Percentiles rank a stretch among this genome's conserved stretches.
Evolutionary conservation across 2,888 invertebrate species (phyloP).

Genomic region (Sarcophaga rosellei): DNA sequence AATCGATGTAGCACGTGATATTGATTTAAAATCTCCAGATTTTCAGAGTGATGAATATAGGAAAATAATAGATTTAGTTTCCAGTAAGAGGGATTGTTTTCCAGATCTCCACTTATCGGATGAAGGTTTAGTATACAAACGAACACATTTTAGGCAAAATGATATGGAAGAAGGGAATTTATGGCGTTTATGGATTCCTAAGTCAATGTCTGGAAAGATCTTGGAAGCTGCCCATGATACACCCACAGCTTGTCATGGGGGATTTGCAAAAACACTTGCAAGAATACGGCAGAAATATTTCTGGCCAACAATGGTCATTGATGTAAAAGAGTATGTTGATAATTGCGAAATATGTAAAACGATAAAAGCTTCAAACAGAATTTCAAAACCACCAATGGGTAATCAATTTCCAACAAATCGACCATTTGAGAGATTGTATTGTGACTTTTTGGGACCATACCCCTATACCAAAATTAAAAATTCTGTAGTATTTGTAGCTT

Average conservation of each 20-base stretch:
- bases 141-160: too few species aligned
- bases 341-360: background rate
- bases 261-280: too few species aligned
- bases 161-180: too few species aligned
- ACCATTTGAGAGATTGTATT: background rate
- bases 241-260: too few species aligned
- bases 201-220: too few species aligned
- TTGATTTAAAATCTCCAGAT: conserved; percentile 1
- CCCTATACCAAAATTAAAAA: background rate
- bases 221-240: too few species aligned
- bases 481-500: background rate
- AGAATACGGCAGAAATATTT: too few species aligned
- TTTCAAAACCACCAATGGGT: background rate
- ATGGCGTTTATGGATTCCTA: too few species aligned
- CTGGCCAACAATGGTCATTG: too few species aligned
- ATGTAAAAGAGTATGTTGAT: background rate
- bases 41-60: conserved; percentile 21
- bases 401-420: background rate
- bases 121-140: too few species aligned
- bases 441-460: conserved; percentile 7
- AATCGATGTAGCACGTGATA: background rate
- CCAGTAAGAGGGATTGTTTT: background rate
- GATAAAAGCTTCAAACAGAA: background rate
- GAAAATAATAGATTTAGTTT: background rate
- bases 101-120: background rate